Percentiles rank a stretch among this genome's conserved stretches.
Conservation (phyloP, 2,888 invertebrate species). For the Coleophora deauratella region DNA sequence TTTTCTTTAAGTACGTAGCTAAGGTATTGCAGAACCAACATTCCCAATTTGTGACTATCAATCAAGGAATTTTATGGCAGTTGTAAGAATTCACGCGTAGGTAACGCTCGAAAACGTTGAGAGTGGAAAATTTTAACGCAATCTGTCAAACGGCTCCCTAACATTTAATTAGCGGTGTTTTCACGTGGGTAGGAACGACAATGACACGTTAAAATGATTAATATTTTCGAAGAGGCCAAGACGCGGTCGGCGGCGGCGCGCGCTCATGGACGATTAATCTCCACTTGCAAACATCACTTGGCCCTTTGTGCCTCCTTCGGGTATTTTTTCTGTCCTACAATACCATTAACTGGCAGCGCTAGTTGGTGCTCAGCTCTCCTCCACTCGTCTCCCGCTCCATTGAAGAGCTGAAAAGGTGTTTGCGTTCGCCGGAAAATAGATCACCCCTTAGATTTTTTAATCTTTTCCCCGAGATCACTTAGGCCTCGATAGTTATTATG, state of each 20-base stretch:
- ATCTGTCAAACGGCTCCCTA: constrained; percentile 65
- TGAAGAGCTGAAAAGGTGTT: constrained; percentile 74
- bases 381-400: constrained; percentile 56
- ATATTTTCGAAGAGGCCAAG: constrained; percentile 56
- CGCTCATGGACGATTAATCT: constrained; percentile 65
- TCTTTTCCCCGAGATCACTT: constrained; percentile 62
- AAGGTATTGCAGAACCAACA: no score
- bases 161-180: constrained; percentile 68
- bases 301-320: constrained; percentile 56
- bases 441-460: constrained; percentile 63
- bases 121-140: constrained; percentile 52
- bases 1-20: no score
- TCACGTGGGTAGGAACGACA: constrained; percentile 60
- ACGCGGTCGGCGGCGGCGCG: constrained; percentile 38
- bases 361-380: constrained; percentile 59
- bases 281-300: constrained; percentile 45
- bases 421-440: constrained; percentile 67
- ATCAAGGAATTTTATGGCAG: constrained; percentile 53
- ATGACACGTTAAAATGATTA: constrained; percentile 72
- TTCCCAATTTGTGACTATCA: constrained; percentile 39
- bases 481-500: constrained; percentile 71
- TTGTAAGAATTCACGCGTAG: constrained; percentile 35
- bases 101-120: constrained; percentile 24
- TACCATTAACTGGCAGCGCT: constrained; percentile 71
- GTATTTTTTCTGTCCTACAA: constrained; percentile 70